Percentiles rank a stretch among this genome's conserved stretches.
These are phyloP conservation scores for Gambelia wislizenii DNA, from an alignment of 2,797 vertebrate genomes.

Conservation along the genomic window DNA sequence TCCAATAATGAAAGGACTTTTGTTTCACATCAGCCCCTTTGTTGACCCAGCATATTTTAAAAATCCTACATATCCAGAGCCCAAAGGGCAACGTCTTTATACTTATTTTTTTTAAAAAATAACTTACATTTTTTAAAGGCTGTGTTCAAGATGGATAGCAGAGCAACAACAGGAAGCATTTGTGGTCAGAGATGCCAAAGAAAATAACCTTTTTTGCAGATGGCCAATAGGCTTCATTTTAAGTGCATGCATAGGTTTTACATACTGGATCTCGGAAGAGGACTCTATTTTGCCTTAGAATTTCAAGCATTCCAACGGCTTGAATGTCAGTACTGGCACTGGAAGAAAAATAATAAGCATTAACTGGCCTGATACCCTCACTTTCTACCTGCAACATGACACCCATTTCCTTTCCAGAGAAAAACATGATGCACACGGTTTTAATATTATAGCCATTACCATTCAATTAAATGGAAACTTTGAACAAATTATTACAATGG, in stretches of 20 bases:
- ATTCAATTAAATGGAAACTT: background rate
- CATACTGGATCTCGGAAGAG: background rate
- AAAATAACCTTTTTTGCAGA: background rate
- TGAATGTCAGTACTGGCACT: background rate
- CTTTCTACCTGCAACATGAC: background rate
- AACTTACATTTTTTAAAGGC: background rate
- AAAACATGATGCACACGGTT: background rate
- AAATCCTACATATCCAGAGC: constrained; percentile 20
- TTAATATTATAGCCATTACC: background rate
- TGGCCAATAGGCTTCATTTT: constrained; percentile 17
- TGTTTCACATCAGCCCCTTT: constrained; percentile 14
- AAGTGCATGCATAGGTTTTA: background rate
- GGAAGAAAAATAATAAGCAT: background rate
- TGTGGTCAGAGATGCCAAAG: constrained; percentile 23
- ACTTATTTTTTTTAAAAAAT: constrained; percentile 1
- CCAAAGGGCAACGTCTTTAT: background rate
- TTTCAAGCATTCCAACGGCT: background rate
- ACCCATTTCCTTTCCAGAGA: background rate
- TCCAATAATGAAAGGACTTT: constrained; percentile 26
- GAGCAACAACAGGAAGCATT: constrained; percentile 24
- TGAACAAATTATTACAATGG: background rate
- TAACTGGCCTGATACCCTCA: background rate
- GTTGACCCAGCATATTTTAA: constrained; percentile 30
- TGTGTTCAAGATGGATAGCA: background rate
- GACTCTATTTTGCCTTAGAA: constrained; percentile 23